A percentile compares a stretch with the other conserved stretches of the same genome.
These are phyloP conservation scores for Elephantulus edwardii DNA, from an alignment of 2,113 vertebrate genomes.

Conservation along the genomic window DNA sequence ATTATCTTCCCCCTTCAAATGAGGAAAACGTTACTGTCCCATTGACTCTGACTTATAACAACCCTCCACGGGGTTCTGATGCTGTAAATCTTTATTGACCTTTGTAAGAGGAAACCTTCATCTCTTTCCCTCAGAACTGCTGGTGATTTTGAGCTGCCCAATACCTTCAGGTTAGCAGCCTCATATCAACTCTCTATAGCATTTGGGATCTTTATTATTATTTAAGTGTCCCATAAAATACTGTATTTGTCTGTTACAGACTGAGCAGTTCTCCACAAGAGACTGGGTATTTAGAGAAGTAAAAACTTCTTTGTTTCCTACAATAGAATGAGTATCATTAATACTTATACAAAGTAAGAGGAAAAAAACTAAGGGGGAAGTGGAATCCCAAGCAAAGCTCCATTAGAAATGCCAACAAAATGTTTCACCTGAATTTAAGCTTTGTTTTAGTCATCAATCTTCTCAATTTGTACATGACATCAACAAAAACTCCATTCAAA, in stretches of 20 bases:
- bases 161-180: no score
- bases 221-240: background rate
- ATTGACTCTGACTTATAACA: no score
- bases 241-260: background rate
- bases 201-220: accelerated
- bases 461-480: background rate
- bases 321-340: background rate
- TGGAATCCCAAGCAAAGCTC: background rate
- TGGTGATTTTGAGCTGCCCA: no score
- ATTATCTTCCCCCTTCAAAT: no score
- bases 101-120: no score
- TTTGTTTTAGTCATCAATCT: background rate
- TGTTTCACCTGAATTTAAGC: background rate
- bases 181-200: no score
- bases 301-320: background rate
- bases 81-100: no score
- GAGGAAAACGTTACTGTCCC: no score
- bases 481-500: background rate
- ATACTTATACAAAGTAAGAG: background rate
- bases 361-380: background rate
- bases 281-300: background rate
- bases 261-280: background rate
- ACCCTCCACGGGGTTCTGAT: no score
- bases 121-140: no score
- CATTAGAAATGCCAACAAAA: background rate